A percentile compares a stretch with the other conserved stretches of the same genome.
Conservation (phyloP, 2,113 vertebrate genomes). For the Haplotaxodon microlepis region DNA sequence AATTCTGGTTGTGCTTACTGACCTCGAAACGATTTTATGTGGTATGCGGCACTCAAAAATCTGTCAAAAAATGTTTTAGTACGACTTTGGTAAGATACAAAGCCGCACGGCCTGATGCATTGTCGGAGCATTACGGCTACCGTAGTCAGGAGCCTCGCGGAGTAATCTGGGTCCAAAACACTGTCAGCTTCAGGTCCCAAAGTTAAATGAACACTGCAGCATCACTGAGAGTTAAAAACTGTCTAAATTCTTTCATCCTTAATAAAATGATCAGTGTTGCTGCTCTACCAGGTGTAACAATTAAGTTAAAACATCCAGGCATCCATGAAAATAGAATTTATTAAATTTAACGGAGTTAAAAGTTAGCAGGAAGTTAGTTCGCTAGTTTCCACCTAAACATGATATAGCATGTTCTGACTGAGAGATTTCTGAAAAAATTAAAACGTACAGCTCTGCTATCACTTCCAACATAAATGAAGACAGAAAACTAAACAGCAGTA, state of each 20-base stretch:
- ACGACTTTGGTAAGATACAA: neutral
- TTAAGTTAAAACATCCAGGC: too few relatives aligned
- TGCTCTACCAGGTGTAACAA: too few relatives aligned
- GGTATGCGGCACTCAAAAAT: fast-evolving
- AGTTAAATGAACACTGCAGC: neutral
- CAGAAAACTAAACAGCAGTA: too few relatives aligned
- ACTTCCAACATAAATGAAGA: too few relatives aligned
- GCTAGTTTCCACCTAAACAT: too few relatives aligned
- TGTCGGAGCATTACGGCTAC: fast-evolving
- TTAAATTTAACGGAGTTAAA: too few relatives aligned
- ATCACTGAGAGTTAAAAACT: neutral
- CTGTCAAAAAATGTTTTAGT: neutral
- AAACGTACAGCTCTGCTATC: too few relatives aligned
- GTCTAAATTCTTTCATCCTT: neutral
- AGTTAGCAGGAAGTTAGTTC: too few relatives aligned
- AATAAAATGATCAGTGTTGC: too few relatives aligned
- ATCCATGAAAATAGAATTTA: too few relatives aligned
- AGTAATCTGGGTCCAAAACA: neutral
- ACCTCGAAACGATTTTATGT: neutral
- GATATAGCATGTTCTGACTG: too few relatives aligned
- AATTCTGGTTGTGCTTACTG: neutral
- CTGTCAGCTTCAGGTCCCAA: neutral
- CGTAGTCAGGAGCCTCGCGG: fast-evolving
- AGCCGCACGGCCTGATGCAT: fast-evolving
- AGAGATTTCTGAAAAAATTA: too few relatives aligned